phyloP scores from a whole-genome alignment of 64 coral and sea anemone species.

The Cladopsammia gracilis region DNA sequence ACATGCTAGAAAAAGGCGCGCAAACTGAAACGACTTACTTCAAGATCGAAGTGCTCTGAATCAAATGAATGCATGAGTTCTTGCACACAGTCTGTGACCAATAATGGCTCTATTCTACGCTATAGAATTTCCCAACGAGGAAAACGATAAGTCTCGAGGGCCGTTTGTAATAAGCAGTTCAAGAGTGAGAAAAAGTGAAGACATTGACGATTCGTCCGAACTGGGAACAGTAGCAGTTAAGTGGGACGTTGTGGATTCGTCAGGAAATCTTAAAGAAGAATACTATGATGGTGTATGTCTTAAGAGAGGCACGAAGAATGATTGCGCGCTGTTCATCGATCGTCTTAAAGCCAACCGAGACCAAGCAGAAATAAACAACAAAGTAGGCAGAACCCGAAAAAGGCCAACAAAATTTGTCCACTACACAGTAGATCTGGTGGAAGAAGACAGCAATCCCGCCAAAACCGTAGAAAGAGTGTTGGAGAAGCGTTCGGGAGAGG shows the following conservation, averaged over 20 bases:
- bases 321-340: slow-evolving; percentile 48
- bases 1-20: not conserved
- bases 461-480: not conserved
- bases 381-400: slow-evolving; percentile 44
- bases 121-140: slow-evolving; percentile 60
- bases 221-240: slow-evolving; percentile 20
- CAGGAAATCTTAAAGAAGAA: slow-evolving; percentile 14
- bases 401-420: slow-evolving; percentile 19
- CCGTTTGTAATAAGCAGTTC: slow-evolving; percentile 4
- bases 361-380: slow-evolving; percentile 38
- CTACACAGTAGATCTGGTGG: not conserved
- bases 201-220: not conserved
- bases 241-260: slow-evolving; percentile 33
- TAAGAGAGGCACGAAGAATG: slow-evolving; percentile 5
- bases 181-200: not conserved
- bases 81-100: not conserved
- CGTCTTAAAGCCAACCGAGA: not conserved
- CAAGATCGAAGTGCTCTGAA: too few species aligned
- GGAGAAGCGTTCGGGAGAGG: not conserved
- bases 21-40: slow-evolving; percentile 14
- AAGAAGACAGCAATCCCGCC: not conserved
- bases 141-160: slow-evolving; percentile 57
- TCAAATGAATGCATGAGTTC: not conserved
- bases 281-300: slow-evolving; percentile 32
- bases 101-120: slow-evolving; percentile 56